Conservation (phyloP, 2,113 vertebrate genomes). For the Aegithalos caudatus region DNA sequence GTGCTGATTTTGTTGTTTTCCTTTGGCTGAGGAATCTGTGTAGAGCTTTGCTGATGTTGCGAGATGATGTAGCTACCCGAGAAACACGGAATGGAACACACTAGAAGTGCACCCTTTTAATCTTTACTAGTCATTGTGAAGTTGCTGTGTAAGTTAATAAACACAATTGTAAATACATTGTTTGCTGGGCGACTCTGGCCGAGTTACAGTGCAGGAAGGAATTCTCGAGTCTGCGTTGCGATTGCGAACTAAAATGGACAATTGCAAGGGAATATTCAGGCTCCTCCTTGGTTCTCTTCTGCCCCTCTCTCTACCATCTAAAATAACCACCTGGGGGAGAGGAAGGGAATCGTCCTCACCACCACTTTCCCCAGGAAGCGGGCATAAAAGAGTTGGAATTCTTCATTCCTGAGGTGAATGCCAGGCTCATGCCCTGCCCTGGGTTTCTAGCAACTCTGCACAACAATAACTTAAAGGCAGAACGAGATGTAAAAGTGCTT, state of each 20-base stretch:
- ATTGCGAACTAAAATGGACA: slow-evolving; percentile 6
- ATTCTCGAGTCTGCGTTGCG: slow-evolving; percentile 49
- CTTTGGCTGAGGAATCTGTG: slow-evolving; percentile 48
- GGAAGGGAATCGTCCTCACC: slow-evolving; percentile 9
- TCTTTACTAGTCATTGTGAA: slow-evolving; percentile 78
- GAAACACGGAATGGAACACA: slow-evolving; percentile 58
- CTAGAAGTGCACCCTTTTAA: slow-evolving; percentile 75
- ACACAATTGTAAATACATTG: slow-evolving; percentile 78
- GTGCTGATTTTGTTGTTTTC: slow-evolving; percentile 58
- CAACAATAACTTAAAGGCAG: slow-evolving; percentile 60
- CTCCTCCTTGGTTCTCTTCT: slow-evolving; percentile 33
- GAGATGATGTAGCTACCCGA: slow-evolving; percentile 67
- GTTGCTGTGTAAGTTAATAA: slow-evolving; percentile 77
- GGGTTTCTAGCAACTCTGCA: slow-evolving; percentile 66
- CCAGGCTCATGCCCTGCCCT: slow-evolving; percentile 21
- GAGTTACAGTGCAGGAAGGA: slow-evolving; percentile 62
- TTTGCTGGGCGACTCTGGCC: slow-evolving; percentile 67
- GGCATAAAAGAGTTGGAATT: slow-evolving; percentile 13
- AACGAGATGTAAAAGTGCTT: slow-evolving; percentile 75
- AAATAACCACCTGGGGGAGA: neutral
- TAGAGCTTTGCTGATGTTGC: slow-evolving; percentile 68
- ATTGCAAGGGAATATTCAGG: slow-evolving; percentile 40
- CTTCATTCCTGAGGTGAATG: slow-evolving; percentile 36
- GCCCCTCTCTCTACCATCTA: slow-evolving; percentile 32
- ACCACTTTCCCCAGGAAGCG: slow-evolving; percentile 26